phyloP scores from a whole-genome alignment of 23 tunicate genomes.

The Botrylloides violaceus region DNA sequence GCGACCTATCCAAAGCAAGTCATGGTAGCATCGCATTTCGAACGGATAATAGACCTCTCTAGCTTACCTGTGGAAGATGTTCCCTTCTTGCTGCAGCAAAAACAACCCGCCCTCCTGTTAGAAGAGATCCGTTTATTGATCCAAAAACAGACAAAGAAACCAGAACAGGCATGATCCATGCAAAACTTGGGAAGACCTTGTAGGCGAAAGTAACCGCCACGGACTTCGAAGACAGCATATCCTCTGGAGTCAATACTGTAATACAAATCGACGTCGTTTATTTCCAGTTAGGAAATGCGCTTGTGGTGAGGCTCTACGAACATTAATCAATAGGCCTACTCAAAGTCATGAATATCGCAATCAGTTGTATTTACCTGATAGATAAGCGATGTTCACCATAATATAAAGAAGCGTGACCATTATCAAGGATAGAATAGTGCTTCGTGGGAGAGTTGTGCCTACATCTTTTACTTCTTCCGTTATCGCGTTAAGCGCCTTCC shows the following conservation, averaged over 20 bases:
- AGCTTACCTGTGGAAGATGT: constrained; percentile 43
- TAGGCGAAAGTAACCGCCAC: constrained; percentile 57
- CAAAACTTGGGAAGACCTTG: constrained; percentile 22
- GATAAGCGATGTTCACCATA: constrained; percentile 50
- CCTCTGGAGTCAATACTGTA: constrained; percentile 38
- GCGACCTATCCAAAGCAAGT: too few relatives aligned
- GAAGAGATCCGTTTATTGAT: constrained; percentile 31
- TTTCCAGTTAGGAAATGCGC: too few relatives aligned
- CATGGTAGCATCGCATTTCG: too few relatives aligned
- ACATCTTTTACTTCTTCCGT: constrained; percentile 49
- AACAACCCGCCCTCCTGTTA: constrained; percentile 17
- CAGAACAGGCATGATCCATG: constrained; percentile 46
- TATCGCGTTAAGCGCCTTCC: constrained; percentile 2
- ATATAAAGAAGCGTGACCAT: constrained; percentile 28
- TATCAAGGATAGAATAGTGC: constrained; percentile 12
- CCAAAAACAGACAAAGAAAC: constrained; percentile 59
- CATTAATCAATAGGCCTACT: too few relatives aligned
- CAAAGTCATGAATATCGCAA: not conserved
- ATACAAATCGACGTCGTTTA: too few relatives aligned
- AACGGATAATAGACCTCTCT: too few relatives aligned
- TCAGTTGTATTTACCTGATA: constrained; percentile 36
- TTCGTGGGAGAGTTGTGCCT: constrained; percentile 32
- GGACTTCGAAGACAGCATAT: constrained; percentile 45
- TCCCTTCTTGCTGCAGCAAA: constrained; percentile 51
- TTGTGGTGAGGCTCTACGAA: too few relatives aligned